These are phyloP conservation scores for Macaca nemestrina DNA, from an alignment of 2,113 vertebrate genomes.

Conservation along the genomic window DNA sequence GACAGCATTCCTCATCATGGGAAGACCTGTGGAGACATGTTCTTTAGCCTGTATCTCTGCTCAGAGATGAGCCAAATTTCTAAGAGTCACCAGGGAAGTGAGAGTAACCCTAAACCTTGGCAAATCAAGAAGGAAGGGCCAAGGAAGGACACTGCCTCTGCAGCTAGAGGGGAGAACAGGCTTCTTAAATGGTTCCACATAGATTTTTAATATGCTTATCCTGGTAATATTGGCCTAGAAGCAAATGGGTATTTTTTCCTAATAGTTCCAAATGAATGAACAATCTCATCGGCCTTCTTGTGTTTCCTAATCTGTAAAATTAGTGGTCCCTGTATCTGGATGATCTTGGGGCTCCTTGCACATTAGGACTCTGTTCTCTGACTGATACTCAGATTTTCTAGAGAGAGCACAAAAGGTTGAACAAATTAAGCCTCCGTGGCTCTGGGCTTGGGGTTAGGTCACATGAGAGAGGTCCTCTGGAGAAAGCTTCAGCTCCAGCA, in stretches of 20 bases:
- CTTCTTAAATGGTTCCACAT: not conserved
- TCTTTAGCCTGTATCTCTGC: not conserved
- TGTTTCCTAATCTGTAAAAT: not conserved
- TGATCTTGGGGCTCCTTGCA: not conserved
- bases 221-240: not conserved
- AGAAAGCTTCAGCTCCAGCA: not conserved
- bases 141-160: not conserved
- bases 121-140: not conserved
- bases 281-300: not conserved
- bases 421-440: too few relatives aligned
- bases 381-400: not conserved
- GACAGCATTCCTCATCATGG: not conserved
- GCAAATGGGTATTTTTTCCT: not conserved
- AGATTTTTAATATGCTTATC: too few relatives aligned
- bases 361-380: not conserved
- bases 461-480: accelerated
- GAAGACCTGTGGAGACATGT: too few relatives aligned
- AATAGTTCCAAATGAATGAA: not conserved
- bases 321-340: not conserved
- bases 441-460: too few relatives aligned
- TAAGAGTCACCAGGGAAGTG: too few relatives aligned
- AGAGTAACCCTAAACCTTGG: not conserved
- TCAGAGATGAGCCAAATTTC: not conserved
- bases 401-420: too few relatives aligned
- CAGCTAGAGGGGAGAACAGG: not conserved